Base-by-base conservation (phyloP, 2,113 vertebrate species). In the Pseudorectes ferrugineus region DNA sequence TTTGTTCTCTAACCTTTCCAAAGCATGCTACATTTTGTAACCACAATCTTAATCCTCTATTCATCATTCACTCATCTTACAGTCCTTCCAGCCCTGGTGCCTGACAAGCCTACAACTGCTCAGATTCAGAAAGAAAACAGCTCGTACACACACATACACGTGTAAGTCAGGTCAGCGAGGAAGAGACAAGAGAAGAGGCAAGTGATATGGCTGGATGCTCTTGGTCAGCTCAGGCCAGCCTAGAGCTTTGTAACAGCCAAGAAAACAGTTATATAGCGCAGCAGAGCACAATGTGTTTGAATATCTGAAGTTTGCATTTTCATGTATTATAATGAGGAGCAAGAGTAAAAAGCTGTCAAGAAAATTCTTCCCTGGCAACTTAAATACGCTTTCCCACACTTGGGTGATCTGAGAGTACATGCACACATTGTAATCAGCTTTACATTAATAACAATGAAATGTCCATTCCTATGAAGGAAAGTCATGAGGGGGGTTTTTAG, bases 311-410 rank as follows among this genome's bases (percentile, higher is more conserved):
- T 70, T 67, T 88, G 76, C 62, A 57, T 82, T 93, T 90, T 88
- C 57, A 59, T 67, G 23, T 70, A 42, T 61, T 96, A 58, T 77
- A 94, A 89, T 58, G 84, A 88, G 78, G 62, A 55, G 42, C 23
- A 78, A 76, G 88, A 89, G 73, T 28, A 90, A 88, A 95, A 86
- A 67, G 33, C 54, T 88, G 78, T 94, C 81, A 94, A 92, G 81
- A 92, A 82, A 88, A 90, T 75, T 95, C 45, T 93, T 92, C 33
- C 49, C 46, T 66, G 45, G 73, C 36, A 55, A 90, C 29, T 83
- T 79, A 83, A 93, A 83, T 88, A 91, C 58, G 59, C 61, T 88
- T 92, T 28, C 58, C 57, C 67, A 36, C 24, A 35, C 54, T 75
- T 67, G 84, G 54, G 61, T 91, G 72, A 70, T 61, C 48, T 62